phyloP scores from a whole-genome alignment of 2,797 vertebrate genomes.

The Eulemur albifrons region DNA sequence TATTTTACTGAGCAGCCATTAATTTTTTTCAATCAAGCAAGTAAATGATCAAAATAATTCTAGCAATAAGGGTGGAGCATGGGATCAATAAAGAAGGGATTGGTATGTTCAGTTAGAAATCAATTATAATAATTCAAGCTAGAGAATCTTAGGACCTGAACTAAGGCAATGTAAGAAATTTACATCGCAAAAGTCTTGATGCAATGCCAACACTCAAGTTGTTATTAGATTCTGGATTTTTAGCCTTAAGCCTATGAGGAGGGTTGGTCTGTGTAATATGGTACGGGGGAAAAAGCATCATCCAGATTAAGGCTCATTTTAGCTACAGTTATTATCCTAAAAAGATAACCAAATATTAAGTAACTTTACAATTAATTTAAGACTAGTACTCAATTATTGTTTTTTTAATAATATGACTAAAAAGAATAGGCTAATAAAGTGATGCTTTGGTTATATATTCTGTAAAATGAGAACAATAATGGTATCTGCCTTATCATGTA shows the following conservation, averaged over 20 bases:
- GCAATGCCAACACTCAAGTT: neutral
- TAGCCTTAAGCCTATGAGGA: neutral
- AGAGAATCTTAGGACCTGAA: neutral
- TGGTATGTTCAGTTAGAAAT: neutral
- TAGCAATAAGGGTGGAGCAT: neutral
- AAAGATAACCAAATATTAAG: neutral
- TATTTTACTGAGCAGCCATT: neutral
- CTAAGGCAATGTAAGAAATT: neutral
- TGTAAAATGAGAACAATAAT: neutral
- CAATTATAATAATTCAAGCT: neutral
- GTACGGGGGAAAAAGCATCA: neutral
- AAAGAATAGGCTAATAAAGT: neutral
- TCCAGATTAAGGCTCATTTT: neutral
- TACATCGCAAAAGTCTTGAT: neutral
- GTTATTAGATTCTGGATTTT: neutral
- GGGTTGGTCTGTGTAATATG: neutral
- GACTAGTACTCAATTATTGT: neutral
- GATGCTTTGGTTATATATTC: neutral
- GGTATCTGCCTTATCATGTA: neutral
- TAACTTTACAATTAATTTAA: neutral
- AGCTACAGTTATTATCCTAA: neutral
- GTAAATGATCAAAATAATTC: conserved; percentile 13
- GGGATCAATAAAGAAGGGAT: neutral
- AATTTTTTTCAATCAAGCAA: neutral
- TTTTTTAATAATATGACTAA: neutral